Conservation (phyloP, 2,888 invertebrate genomes). For the Ormyrus nitidulus region DNA sequence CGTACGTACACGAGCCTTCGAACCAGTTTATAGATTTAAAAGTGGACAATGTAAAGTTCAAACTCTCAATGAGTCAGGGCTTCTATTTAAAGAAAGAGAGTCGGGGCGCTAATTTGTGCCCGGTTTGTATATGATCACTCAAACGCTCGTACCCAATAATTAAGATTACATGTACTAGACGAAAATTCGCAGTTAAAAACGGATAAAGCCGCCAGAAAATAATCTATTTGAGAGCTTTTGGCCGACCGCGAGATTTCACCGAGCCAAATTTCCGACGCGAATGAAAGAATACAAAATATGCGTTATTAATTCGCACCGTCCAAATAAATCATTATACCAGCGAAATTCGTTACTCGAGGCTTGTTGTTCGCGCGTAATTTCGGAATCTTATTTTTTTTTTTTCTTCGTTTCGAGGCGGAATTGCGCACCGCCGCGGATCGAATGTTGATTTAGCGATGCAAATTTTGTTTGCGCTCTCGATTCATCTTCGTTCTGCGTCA, state of each 20-base stretch:
- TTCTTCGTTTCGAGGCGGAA: background rate
- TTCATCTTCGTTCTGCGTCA: slow-evolving; percentile 14
- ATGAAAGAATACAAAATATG: slow-evolving; percentile 44
- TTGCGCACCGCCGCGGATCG: background rate
- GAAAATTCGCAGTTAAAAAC: slow-evolving; percentile 35
- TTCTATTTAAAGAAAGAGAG: no score
- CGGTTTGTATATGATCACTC: background rate
- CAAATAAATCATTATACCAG: slow-evolving; percentile 18
- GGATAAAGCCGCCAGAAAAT: slow-evolving; percentile 39
- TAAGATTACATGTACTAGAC: background rate
- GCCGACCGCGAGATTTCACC: slow-evolving; percentile 1
- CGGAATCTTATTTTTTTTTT: no score
- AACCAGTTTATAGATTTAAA: no score
- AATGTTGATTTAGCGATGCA: slow-evolving; percentile 4
- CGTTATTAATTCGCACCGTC: slow-evolving; percentile 37
- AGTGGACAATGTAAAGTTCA: no score
- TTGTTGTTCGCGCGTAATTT: no score
- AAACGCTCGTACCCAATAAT: background rate
- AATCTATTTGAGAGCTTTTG: slow-evolving; percentile 50
- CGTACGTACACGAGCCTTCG: no score
- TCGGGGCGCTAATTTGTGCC: background rate
- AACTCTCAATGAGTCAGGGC: no score
- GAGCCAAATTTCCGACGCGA: slow-evolving; percentile 33
- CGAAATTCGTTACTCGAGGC: background rate
- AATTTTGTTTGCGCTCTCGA: slow-evolving; percentile 22